Percentiles rank a stretch among this genome's conserved stretches.
Evolutionary conservation across 1,140 invertebrate species (phyloP).

Genomic region (Lepidotrigona ventralis): DNA sequence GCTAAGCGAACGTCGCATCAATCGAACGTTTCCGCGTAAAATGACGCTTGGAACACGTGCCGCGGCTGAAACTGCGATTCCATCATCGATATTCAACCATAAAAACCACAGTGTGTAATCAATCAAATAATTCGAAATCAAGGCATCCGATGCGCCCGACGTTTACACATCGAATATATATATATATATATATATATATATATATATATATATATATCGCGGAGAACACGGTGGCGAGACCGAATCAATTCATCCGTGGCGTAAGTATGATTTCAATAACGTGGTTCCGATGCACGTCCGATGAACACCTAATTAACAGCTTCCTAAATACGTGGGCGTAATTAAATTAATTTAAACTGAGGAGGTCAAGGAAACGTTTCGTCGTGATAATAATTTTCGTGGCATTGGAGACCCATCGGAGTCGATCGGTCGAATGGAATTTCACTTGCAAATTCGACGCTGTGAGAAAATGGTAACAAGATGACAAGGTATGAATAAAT

Average conservation of each 20-base stretch:
- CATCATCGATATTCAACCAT: background rate
- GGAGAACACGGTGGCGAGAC: background rate
- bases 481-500: no score
- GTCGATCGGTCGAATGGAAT: no score
- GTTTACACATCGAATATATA: background rate
- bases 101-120: background rate
- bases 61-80: background rate
- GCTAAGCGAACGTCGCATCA: background rate
- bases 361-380: background rate
- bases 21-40: background rate
- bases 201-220: no score
- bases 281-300: background rate
- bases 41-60: background rate
- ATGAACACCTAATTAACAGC: slow-evolving; percentile 13
- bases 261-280: slow-evolving; percentile 14
- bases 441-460: background rate
- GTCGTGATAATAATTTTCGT: no score
- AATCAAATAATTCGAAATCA: background rate
- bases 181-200: no score
- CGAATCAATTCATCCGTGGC: background rate
- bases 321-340: background rate
- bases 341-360: background rate
- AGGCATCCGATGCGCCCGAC: background rate
- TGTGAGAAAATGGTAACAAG: no score
- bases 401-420: no score